Conservation (phyloP, 2,113 vertebrate species). For the Pomatostomus ruficeps region DNA sequence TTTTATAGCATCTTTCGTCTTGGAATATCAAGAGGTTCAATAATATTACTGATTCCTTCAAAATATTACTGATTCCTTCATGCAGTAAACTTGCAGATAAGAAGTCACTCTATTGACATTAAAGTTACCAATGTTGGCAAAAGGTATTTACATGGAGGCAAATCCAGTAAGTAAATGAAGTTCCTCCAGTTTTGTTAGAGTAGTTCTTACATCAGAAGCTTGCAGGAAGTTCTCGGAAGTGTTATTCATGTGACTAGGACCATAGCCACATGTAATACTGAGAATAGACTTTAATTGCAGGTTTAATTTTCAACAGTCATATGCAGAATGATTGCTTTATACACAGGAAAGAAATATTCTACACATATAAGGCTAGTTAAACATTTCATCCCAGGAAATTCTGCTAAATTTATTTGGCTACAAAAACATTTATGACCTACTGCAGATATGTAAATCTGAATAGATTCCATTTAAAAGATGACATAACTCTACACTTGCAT, state of each 20-base stretch:
- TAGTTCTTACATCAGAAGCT: not conserved
- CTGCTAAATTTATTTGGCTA: not conserved
- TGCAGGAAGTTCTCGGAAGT: not conserved
- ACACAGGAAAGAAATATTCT: not conserved
- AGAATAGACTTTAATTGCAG: not conserved
- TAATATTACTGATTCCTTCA: not conserved
- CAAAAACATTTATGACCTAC: not conserved
- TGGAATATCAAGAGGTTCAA: not conserved
- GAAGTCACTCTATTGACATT: not conserved
- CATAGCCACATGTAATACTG: not conserved
- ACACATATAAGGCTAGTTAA: not conserved
- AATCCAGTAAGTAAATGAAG: not conserved
- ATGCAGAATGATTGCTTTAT: not conserved
- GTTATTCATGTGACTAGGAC: not conserved
- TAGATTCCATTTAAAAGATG: not conserved
- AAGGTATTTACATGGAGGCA: not conserved
- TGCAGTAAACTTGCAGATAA: not conserved
- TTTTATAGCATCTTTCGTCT: not conserved
- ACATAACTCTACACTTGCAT: not conserved
- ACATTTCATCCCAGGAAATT: not conserved
- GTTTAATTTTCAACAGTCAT: not conserved
- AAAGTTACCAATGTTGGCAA: no score
- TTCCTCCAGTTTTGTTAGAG: rapidly evolving
- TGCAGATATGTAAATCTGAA: not conserved
- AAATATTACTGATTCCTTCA: not conserved